These are phyloP conservation scores for Hyalella azteca DNA, from an alignment of 2,888 invertebrate genomes.

Conservation along the genomic window DNA sequence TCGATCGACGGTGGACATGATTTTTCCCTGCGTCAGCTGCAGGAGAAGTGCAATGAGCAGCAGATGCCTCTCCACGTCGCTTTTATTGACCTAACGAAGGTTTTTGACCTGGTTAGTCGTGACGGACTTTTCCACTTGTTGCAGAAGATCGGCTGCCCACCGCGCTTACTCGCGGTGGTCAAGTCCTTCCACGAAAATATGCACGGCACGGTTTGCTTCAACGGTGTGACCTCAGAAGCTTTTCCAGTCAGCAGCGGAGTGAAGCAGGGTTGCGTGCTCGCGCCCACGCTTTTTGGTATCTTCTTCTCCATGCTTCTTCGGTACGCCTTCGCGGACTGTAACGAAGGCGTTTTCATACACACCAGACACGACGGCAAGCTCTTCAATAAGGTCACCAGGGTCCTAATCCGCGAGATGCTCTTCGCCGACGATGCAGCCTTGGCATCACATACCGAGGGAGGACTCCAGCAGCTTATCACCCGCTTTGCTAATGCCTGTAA, in stretches of 20 bases:
- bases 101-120: slow-evolving; percentile 28
- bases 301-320: background rate
- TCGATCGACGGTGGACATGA: no score
- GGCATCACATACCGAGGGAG: slow-evolving; percentile 1
- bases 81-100: slow-evolving; percentile 42
- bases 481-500: slow-evolving; percentile 31
- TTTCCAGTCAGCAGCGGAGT: slow-evolving; percentile 11
- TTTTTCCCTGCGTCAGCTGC: background rate
- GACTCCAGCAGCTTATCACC: slow-evolving; percentile 33
- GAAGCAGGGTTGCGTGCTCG: slow-evolving; percentile 34
- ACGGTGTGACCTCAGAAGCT: background rate
- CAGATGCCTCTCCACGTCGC: background rate
- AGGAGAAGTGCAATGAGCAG: background rate
- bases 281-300: slow-evolving; percentile 16
- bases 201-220: slow-evolving; percentile 20
- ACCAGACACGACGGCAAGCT: slow-evolving; percentile 10
- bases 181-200: slow-evolving; percentile 38
- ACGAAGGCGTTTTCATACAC: slow-evolving; percentile 25
- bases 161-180: no score
- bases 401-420: slow-evolving; percentile 27
- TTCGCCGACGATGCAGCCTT: slow-evolving; percentile 40
- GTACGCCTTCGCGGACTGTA: background rate
- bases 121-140: background rate
- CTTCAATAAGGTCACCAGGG: slow-evolving; percentile 29
- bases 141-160: background rate